phyloP scores from a whole-genome alignment of 2,888 invertebrate genomes.

The Tridacna gigas region DNA sequence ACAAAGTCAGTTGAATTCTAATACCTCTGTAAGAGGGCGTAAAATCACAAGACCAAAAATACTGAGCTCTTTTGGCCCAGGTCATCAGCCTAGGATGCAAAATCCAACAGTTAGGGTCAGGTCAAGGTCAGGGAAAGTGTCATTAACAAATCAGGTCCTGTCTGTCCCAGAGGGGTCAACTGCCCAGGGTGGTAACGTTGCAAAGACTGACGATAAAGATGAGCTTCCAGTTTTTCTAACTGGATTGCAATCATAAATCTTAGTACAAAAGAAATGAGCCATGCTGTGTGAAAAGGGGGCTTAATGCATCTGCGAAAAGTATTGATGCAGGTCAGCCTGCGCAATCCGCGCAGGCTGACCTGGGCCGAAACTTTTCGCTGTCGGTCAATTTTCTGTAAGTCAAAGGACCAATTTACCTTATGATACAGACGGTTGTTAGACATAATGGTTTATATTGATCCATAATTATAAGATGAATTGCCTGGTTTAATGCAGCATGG shows the following conservation, averaged over 20 bases:
- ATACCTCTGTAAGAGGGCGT: background rate
- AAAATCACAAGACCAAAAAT: background rate
- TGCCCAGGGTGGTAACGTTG: background rate
- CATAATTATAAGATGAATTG: too few species aligned
- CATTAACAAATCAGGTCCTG: background rate
- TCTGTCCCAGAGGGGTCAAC: background rate
- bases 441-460: too few species aligned
- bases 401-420: too few species aligned
- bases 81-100: background rate
- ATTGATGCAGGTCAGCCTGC: too few species aligned
- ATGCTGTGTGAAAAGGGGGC: too few species aligned
- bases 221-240: conserved; percentile 3
- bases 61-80: background rate
- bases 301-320: too few species aligned
- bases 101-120: background rate
- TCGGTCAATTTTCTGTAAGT: too few species aligned
- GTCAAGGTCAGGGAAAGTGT: background rate
- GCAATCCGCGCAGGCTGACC: too few species aligned
- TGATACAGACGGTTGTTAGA: too few species aligned
- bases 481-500: too few species aligned
- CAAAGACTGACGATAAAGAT: background rate
- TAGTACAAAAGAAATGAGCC: too few species aligned
- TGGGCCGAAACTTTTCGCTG: too few species aligned
- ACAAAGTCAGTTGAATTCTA: background rate
- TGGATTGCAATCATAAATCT: background rate